Base-by-base conservation (phyloP, 2,113 vertebrate species). In the Cisticola juncidis region DNA sequence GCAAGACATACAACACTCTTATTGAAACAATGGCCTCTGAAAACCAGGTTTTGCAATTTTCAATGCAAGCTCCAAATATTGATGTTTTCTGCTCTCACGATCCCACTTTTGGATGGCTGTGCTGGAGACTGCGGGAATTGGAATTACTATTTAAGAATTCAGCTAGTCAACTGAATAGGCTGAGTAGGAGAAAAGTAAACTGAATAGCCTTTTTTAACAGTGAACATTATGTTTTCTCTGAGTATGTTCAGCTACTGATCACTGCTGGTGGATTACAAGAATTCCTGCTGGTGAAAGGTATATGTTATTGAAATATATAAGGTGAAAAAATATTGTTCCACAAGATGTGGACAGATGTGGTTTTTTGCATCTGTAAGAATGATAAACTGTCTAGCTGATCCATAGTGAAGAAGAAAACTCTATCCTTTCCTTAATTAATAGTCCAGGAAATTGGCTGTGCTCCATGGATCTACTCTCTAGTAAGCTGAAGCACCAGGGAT, bases 391-490 rank as follows among this genome's bases (percentile, higher is more conserved):
- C 42, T 90, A 85, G 78, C 56, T 92, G 73, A 95, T 56, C 29
- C 53, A 44, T 20, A 79, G 16, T 50, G 61, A 95, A 96, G 82
- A 9, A 92, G 86, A 88, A 88, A 93, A 85, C 58, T 69, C 54
- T 76, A 48, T 29, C 28, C n/a, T 85, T 60, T 36, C 47, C 15
- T 91, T 85, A 86, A 76, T 54, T 77, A 66, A 92, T 66, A 66
- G 40, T 61, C 22, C 81, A 93, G 66, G 68, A 95, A 95, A 70
- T 40, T 42, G 56, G 5, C 61, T 76, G 35, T 54, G 54, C 25
- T 79, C 68, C 47, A 51, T 10, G n/a, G 25, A 86, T 72, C 44
- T 66, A 18, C 47, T 79, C 58, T 24, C 24, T 45, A 69, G 61
- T 12, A 94, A 83, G 47, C 18, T 82, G 69, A 96, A 95, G 74